Evolutionary conservation across 2,888 invertebrate genomes (phyloP).

Genomic region (Nipponacmea schrenckii): DNA sequence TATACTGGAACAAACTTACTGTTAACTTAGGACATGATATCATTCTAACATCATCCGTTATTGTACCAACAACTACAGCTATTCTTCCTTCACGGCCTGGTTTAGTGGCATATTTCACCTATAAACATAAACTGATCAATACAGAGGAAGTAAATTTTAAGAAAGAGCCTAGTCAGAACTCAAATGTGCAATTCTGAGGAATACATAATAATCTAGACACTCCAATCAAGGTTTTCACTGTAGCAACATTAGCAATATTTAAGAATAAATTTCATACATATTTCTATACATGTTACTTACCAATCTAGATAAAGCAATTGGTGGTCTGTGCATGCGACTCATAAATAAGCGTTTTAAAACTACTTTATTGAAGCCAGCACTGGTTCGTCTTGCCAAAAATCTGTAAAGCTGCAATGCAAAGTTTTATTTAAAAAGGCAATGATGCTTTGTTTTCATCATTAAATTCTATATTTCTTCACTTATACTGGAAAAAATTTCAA

Average conservation of each 20-base stretch:
- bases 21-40: constrained; percentile 91
- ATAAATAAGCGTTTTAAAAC: constrained; percentile 94
- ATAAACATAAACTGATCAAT: background rate
- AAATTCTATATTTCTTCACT: too few relatives aligned
- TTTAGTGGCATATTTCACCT: constrained; percentile 71
- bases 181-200: too few relatives aligned
- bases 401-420: constrained; percentile 81
- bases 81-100: constrained; percentile 86
- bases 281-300: constrained; percentile 60
- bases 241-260: too few relatives aligned
- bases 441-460: too few relatives aligned
- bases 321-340: constrained; percentile 95
- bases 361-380: constrained; percentile 95
- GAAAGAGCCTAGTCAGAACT: too few relatives aligned
- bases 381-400: constrained; percentile 94
- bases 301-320: constrained; percentile 90
- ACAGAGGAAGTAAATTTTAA: too few relatives aligned
- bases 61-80: constrained; percentile 92
- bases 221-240: too few relatives aligned
- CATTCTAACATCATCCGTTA: constrained; percentile 94
- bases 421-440: background rate
- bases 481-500: too few relatives aligned
- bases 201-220: too few relatives aligned
- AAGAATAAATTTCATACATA: too few relatives aligned
- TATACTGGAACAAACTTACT: constrained; percentile 67